phyloP scores from a whole-genome alignment of 2,888 invertebrate genomes.

The Microctonus brassicae region DNA sequence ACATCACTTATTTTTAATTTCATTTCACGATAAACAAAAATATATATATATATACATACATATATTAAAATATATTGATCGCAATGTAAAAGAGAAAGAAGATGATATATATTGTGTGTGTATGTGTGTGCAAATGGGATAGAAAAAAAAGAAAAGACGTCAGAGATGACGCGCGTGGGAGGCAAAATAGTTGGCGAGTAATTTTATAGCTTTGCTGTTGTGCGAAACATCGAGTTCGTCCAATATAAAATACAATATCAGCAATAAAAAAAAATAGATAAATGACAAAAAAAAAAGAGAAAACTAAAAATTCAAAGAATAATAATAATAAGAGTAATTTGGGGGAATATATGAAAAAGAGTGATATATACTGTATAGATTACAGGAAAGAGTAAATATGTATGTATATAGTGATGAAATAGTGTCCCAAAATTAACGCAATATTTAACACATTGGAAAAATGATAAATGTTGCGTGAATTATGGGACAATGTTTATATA shows the following conservation, averaged over 20 bases:
- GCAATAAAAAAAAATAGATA: background rate
- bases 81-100: background rate
- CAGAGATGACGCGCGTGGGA: slow-evolving; percentile 40
- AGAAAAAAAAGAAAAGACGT: slow-evolving; percentile 27
- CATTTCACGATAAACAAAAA: too few relatives aligned
- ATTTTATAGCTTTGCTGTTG: slow-evolving; percentile 11
- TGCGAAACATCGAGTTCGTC: background rate
- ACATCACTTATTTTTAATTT: too few relatives aligned
- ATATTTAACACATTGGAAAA: too few relatives aligned
- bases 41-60: background rate
- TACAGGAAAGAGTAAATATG: too few relatives aligned
- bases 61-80: slow-evolving; percentile 14
- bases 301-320: slow-evolving; percentile 22
- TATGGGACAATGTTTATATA: too few relatives aligned
- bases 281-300: slow-evolving; percentile 34
- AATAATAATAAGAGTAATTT: background rate
- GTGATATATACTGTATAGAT: too few relatives aligned
- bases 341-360: too few relatives aligned
- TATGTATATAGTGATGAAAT: too few relatives aligned
- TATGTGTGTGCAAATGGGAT: background rate
- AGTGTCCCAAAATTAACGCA: too few relatives aligned
- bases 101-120: too few relatives aligned
- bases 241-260: background rate
- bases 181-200: slow-evolving; percentile 40
- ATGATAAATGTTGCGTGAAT: too few relatives aligned